phyloP scores from a whole-genome alignment of 2,888 invertebrate genomes.

The Carabus problematicus region DNA sequence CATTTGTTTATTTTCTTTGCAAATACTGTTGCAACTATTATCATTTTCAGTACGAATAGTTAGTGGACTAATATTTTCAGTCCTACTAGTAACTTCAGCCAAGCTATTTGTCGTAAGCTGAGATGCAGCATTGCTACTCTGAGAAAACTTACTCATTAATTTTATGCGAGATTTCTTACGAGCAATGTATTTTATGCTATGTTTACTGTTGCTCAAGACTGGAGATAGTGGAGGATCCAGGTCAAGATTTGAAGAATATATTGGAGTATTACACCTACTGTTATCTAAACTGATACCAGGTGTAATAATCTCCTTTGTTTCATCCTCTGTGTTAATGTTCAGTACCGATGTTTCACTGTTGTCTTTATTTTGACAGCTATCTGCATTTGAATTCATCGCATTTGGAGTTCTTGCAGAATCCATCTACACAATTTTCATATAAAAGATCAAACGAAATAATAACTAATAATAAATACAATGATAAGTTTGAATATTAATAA shows the following conservation, averaged over 20 bases:
- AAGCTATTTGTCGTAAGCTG: constrained; percentile 11
- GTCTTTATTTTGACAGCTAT: no score
- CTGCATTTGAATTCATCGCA: neutral
- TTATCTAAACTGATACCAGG: neutral
- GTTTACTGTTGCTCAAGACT: constrained; percentile 48
- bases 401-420: neutral
- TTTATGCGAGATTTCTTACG: constrained; percentile 41
- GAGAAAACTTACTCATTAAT: constrained; percentile 32
- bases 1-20: neutral
- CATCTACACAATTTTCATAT: constrained; percentile 7
- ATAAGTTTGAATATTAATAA: neutral
- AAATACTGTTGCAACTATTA: constrained; percentile 4
- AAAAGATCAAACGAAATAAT: neutral
- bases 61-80: neutral
- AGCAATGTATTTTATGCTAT: constrained; percentile 39
- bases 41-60: neutral
- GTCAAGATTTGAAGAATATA: neutral
- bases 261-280: constrained; percentile 2
- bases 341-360: no score
- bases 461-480: neutral
- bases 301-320: neutral
- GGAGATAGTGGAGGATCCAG: constrained; percentile 50
- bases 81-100: neutral
- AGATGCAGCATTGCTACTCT: constrained; percentile 16
- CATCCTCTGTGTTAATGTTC: no score